phyloP scores from a whole-genome alignment of 2,113 vertebrate species.

The Sminthopsis crassicaudata region DNA sequence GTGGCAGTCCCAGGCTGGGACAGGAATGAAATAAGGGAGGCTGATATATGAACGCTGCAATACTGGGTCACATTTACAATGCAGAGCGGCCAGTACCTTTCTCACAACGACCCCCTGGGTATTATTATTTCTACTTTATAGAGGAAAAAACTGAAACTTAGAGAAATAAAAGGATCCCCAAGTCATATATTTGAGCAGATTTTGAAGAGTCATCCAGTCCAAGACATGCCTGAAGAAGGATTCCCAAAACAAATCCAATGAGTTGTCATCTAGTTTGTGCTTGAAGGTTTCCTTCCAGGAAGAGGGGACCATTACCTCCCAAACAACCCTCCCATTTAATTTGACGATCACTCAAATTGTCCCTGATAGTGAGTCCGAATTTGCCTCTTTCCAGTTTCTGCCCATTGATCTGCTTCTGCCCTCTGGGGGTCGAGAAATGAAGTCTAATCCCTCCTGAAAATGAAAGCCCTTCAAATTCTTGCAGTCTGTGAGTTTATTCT shows the following conservation, averaged over 20 bases:
- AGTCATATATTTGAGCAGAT: background rate
- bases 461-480: background rate
- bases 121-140: background rate
- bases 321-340: background rate
- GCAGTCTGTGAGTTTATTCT: background rate
- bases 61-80: background rate
- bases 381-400: background rate
- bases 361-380: background rate
- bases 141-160: background rate
- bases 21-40: slow-evolving; percentile 2
- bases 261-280: background rate
- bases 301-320: background rate
- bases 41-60: background rate
- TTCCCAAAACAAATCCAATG: background rate
- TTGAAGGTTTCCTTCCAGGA: background rate
- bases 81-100: background rate
- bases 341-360: background rate
- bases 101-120: background rate
- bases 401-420: background rate
- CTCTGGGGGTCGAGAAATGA: background rate
- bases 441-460: background rate
- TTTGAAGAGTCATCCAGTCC: background rate
- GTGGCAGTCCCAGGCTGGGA: slow-evolving; percentile 7
- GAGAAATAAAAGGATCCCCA: background rate
- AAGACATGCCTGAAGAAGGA: background rate